Percentiles rank a stretch among this genome's conserved stretches.
Conservation (phyloP, 2,113 vertebrate genomes). For the Menidia beryllina region DNA sequence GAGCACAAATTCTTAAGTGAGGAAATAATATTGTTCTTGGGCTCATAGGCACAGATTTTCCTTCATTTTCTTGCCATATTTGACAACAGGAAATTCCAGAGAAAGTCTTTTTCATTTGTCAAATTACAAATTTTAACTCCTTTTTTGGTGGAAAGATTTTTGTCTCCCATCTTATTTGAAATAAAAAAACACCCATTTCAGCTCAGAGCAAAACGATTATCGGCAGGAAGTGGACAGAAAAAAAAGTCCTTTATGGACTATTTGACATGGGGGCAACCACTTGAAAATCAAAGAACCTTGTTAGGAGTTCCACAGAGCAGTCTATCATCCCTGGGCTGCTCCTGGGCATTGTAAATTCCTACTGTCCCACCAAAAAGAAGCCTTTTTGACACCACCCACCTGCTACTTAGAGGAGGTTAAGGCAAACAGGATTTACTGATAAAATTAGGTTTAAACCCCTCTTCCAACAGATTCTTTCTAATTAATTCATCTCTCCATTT, state of each 20-base stretch:
- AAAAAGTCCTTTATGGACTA: not conserved
- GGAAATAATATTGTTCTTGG: slow-evolving; percentile 13
- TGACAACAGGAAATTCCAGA: slow-evolving; percentile 15
- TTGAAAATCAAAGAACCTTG: not conserved
- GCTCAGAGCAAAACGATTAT: not conserved
- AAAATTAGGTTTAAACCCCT: slow-evolving; percentile 38
- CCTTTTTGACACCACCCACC: slow-evolving; percentile 7
- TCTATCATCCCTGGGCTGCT: slow-evolving; percentile 1
- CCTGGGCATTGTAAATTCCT: not conserved
- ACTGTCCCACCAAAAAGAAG: not conserved
- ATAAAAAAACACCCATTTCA: not conserved
- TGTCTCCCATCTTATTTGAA: not conserved
- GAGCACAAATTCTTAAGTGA: not conserved
- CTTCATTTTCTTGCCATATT: not conserved
- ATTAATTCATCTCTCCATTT: slow-evolving; percentile 46
- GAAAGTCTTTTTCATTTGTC: not conserved
- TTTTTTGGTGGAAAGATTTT: not conserved
- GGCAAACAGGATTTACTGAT: slow-evolving; percentile 54
- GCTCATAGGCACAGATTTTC: slow-evolving; percentile 7
- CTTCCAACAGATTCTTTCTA: slow-evolving; percentile 40
- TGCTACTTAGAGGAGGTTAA: slow-evolving; percentile 34
- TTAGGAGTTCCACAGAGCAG: not conserved
- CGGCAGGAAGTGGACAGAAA: not conserved
- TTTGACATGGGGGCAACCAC: not conserved
- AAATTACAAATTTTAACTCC: slow-evolving; percentile 5